Evolutionary conservation across 30 jellyfish, hydroid and myxozoan genomes (phyloP).

Genomic region (Turritopsis rubra): DNA sequence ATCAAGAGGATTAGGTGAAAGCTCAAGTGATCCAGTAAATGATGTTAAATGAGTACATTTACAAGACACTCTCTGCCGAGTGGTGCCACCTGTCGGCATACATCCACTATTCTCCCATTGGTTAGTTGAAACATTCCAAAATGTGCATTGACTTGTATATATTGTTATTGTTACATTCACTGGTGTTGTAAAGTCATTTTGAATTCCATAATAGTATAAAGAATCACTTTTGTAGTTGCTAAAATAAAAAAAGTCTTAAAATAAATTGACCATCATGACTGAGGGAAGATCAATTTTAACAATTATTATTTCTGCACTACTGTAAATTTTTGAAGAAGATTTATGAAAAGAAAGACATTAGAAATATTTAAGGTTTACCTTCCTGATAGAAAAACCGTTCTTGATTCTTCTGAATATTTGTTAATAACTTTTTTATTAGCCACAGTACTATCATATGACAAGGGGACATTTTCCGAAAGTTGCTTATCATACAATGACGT

Average conservation of each 20-base stretch:
- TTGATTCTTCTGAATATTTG: not conserved
- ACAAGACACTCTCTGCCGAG: constrained; percentile 36
- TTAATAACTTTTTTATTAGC: not conserved
- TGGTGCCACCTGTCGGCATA: constrained; percentile 40
- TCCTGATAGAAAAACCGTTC: constrained; percentile 28
- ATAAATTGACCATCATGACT: no score
- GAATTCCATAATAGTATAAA: constrained; percentile 13
- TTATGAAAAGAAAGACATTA: no score
- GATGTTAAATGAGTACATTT: constrained; percentile 79
- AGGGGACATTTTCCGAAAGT: constrained; percentile 17
- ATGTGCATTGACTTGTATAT: constrained; percentile 51
- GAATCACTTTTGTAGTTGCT: constrained; percentile 1
- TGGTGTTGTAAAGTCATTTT: constrained; percentile 10
- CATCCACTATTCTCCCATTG: constrained; percentile 69
- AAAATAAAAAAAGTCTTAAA: no score
- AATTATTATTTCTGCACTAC: no score
- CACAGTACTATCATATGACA: not conserved
- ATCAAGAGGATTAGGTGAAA: constrained; percentile 76
- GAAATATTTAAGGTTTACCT: no score
- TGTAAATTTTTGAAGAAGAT: no score
- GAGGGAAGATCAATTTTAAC: no score
- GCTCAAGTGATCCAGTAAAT: constrained; percentile 62
- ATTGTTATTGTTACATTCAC: constrained; percentile 39
- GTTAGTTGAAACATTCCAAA: constrained; percentile 46
- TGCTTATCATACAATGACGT: no score